A percentile compares a stretch with the other conserved stretches of the same genome.
Conservation (phyloP, 2,113 vertebrate species). For the Hipposideros armiger region DNA sequence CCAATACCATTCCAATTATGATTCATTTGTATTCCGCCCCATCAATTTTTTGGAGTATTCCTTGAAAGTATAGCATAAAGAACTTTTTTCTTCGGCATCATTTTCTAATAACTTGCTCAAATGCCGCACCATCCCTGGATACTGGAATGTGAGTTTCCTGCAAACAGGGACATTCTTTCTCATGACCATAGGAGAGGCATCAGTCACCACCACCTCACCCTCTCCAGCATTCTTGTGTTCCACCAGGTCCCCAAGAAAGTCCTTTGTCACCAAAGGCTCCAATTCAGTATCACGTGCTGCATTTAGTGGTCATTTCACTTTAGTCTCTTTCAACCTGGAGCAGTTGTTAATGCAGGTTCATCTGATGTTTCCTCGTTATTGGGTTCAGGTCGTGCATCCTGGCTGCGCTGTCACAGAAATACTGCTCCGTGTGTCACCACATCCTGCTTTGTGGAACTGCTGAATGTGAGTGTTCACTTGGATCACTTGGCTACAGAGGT, state of each 20-base stretch:
- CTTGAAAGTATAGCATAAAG: no score
- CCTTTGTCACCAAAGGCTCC: background rate
- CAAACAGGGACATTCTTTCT: background rate
- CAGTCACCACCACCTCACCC: background rate
- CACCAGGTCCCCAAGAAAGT: no score
- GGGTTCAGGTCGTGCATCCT: background rate
- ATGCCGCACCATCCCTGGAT: background rate
- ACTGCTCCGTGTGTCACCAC: fast-evolving
- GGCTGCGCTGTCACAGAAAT: background rate
- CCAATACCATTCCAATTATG: background rate
- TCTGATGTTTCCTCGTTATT: background rate
- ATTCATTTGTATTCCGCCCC: background rate
- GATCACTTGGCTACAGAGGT: background rate
- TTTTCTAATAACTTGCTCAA: background rate
- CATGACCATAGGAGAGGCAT: no score
- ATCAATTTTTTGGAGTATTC: background rate
- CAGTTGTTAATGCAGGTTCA: background rate
- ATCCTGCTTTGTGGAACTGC: background rate
- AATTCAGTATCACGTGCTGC: background rate
- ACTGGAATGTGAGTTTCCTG: fast-evolving
- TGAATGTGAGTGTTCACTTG: background rate
- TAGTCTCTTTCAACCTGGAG: no score
- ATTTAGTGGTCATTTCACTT: background rate
- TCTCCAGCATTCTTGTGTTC: no score
- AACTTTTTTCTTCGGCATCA: background rate